These are phyloP conservation scores for Ciconia nigra DNA, from an alignment of 2,797 vertebrate genomes.

Conservation along the genomic window DNA sequence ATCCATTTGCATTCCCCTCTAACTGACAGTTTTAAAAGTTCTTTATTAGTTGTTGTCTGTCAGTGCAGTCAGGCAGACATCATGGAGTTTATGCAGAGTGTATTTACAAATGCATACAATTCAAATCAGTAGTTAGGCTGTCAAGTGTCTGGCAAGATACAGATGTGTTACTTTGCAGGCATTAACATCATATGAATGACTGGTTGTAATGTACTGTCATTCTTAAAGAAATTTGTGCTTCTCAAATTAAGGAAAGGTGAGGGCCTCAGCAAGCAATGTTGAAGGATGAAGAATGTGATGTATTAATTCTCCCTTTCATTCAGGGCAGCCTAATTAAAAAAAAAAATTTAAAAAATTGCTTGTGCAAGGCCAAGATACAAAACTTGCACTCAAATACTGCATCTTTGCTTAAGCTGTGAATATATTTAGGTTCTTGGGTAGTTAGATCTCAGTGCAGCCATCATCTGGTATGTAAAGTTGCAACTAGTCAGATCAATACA, in stretches of 20 bases:
- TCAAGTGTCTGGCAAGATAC: neutral
- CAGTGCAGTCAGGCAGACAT: neutral
- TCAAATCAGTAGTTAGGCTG: neutral
- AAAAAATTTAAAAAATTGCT: neutral
- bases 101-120: neutral
- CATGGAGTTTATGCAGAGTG: neutral
- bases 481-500: neutral
- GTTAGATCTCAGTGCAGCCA: neutral
- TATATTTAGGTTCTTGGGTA: neutral
- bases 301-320: neutral
- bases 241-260: neutral
- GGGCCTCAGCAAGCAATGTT: too few species aligned
- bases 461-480: neutral
- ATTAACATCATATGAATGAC: neutral
- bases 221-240: neutral
- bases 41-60: neutral
- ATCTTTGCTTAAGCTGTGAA: neutral
- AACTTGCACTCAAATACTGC: neutral
- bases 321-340: neutral
- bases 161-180: neutral
- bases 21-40: neutral
- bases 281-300: neutral
- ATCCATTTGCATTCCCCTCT: neutral
- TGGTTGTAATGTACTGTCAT: neutral
- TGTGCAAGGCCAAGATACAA: neutral